Base-by-base conservation (phyloP, 1,140 invertebrate species). In the Archivesica marissinica region DNA sequence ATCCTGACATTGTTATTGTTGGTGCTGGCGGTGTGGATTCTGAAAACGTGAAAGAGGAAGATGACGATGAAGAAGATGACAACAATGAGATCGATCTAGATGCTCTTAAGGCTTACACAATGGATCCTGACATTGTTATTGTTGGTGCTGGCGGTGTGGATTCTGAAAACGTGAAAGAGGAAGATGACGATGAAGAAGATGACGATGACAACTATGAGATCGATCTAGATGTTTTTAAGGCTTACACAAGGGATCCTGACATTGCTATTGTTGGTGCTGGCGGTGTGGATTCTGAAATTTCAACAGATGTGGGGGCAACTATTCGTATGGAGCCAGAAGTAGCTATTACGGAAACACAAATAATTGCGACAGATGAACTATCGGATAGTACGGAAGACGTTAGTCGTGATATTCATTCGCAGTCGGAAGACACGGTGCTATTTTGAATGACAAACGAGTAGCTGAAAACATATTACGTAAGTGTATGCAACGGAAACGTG, bases 31-130 rank as follows among this genome's bases (percentile, higher is more conserved):
- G n/a, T n/a, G n/a, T 47, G 7, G 72, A 76, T 2, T 17, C 33
- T 56, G 23, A 76, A 33, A 13, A 25, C 28, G 17, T 6, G 30
- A 28, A 15, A 50, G 54, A 59, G 41, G 20, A 2, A 13, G 38
- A 61, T 23, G 25, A 1, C 20, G 39, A 20, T 3, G 52, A 59
- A 25, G 25, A 41, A 2, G 75, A 59, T 6, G 52, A 77, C 23
- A 35, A 61, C 9, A 61, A 77, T n/a, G 50, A 61, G 20, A 9
- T 77, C 2, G 75, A 77, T 41, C 41, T 59, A 38, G 33, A 61
- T 38, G 75, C 56, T 11, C 33, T 77, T 13, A 39, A 41, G 41
- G 52, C 35, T 15, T 77, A 44, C 56, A 38, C 75, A 13, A 33
- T 15, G 23, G 54, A 59, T 0, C 52, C 38, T 13, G 33, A 59